These are phyloP conservation scores for Cerastoderma edule DNA, from an alignment of 2,888 invertebrate species.

Conservation along the genomic window DNA sequence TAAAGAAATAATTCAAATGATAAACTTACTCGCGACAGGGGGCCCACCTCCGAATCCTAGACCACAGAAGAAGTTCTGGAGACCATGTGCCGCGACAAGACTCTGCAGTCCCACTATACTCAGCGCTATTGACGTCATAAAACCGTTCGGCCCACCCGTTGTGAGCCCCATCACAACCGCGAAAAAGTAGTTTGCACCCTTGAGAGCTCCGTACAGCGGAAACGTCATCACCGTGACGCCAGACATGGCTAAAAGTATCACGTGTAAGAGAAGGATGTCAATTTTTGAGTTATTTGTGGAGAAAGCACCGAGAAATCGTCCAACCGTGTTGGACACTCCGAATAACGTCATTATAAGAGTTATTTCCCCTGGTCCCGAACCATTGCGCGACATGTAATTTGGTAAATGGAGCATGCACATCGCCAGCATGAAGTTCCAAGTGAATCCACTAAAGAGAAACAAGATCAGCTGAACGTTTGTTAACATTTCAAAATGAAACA, in stretches of 20 bases:
- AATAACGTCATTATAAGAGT: constrained; percentile 50
- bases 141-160: constrained; percentile 55
- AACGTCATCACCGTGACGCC: constrained; percentile 39
- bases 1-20: neutral
- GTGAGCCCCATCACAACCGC: constrained; percentile 46
- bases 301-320: constrained; percentile 40
- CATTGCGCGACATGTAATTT: constrained; percentile 40
- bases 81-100: constrained; percentile 54
- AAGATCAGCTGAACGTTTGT: constrained; percentile 34
- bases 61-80: constrained; percentile 54
- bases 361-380: constrained; percentile 31
- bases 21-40: constrained; percentile 48
- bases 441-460: constrained; percentile 43
- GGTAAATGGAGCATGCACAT: constrained; percentile 54
- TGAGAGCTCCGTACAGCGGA: constrained; percentile 37
- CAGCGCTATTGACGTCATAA: constrained; percentile 56
- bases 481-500: constrained; percentile 33
- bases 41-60: constrained; percentile 54
- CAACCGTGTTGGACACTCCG: constrained; percentile 45
- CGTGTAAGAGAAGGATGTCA: constrained; percentile 37
- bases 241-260: constrained; percentile 34
- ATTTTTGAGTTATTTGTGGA: constrained; percentile 24
- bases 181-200: constrained; percentile 34
- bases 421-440: constrained; percentile 48
- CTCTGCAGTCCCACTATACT: constrained; percentile 48